Conservation (phyloP, 2,113 vertebrate species). For the Micronycteris hirsuta region DNA sequence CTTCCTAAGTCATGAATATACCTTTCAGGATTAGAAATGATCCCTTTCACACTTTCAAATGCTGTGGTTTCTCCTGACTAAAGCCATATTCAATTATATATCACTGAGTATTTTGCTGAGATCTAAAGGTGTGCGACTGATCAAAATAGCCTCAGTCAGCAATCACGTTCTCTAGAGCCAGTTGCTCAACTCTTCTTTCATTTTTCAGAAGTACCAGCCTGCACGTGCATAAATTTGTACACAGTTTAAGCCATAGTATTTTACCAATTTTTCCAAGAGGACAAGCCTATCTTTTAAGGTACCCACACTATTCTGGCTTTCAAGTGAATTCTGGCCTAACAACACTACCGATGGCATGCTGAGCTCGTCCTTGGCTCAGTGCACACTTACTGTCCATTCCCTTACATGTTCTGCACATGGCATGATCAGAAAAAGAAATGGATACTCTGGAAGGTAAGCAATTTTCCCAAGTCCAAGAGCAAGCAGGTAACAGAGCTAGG, state of each 20-base stretch:
- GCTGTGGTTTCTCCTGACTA: constrained; percentile 58
- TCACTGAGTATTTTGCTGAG: constrained; percentile 60
- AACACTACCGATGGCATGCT: background rate
- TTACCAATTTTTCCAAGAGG: background rate
- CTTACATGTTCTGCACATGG: too few relatives aligned
- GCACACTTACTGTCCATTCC: background rate
- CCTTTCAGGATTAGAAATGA: constrained; percentile 28
- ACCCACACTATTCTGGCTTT: background rate
- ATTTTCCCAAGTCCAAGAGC: background rate
- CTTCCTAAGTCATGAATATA: background rate
- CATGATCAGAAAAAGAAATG: background rate
- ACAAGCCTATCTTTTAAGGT: background rate
- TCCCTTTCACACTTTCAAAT: constrained; percentile 45
- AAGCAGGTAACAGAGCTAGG: background rate
- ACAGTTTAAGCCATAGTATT: background rate
- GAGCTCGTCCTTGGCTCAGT: background rate
- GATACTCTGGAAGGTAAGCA: background rate
- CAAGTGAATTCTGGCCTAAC: background rate
- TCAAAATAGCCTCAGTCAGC: constrained; percentile 57
- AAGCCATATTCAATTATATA: constrained; percentile 65
- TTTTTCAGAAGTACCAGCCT: background rate
- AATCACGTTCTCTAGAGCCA: constrained; percentile 51
- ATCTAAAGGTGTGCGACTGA: constrained; percentile 67
- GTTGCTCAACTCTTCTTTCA: constrained; percentile 31
- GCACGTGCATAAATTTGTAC: background rate